Conservation (phyloP, 2,888 invertebrate genomes). For the Beris chalybata region DNA sequence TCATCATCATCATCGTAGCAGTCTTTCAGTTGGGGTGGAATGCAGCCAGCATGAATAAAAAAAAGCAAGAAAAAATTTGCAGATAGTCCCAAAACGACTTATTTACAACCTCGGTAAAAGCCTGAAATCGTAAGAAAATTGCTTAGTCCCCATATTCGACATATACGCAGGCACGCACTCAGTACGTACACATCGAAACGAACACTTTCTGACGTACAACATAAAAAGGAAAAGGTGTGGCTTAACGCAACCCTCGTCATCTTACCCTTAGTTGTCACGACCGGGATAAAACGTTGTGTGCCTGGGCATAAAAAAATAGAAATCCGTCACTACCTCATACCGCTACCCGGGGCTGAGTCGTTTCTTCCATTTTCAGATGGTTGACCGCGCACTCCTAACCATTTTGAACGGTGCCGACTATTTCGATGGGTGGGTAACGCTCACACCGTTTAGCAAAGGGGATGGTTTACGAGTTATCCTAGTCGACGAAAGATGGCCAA, state of each 20-base stretch:
- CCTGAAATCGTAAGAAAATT: slow-evolving; percentile 24
- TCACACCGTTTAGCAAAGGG: slow-evolving; percentile 18
- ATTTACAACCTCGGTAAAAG: slow-evolving; percentile 36
- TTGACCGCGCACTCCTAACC: background rate
- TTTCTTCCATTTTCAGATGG: slow-evolving; percentile 22
- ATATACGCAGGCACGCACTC: slow-evolving; percentile 25
- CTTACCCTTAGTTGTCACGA: slow-evolving; percentile 35
- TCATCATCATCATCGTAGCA: slow-evolving; percentile 33
- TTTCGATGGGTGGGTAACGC: background rate
- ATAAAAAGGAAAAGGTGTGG: slow-evolving; percentile 37
- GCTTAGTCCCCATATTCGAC: slow-evolving; percentile 8
- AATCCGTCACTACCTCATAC: background rate
- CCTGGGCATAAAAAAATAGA: slow-evolving; percentile 14
- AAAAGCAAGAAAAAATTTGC: slow-evolving; percentile 21
- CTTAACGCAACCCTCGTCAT: slow-evolving; percentile 37
- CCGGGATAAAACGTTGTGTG: slow-evolving; percentile 32
- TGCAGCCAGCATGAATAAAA: background rate
- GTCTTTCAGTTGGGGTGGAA: slow-evolving; percentile 3
- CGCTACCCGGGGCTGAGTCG: slow-evolving; percentile 6
- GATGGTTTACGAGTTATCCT: slow-evolving; percentile 28
- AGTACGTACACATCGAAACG: slow-evolving; percentile 32
- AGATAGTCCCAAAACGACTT: slow-evolving; percentile 38
- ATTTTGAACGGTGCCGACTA: background rate
- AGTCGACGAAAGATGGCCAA: slow-evolving; percentile 35
- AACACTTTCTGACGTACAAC: slow-evolving; percentile 22